phyloP scores from a whole-genome alignment of 2,797 vertebrate species.

The Sternotherus odoratus region DNA sequence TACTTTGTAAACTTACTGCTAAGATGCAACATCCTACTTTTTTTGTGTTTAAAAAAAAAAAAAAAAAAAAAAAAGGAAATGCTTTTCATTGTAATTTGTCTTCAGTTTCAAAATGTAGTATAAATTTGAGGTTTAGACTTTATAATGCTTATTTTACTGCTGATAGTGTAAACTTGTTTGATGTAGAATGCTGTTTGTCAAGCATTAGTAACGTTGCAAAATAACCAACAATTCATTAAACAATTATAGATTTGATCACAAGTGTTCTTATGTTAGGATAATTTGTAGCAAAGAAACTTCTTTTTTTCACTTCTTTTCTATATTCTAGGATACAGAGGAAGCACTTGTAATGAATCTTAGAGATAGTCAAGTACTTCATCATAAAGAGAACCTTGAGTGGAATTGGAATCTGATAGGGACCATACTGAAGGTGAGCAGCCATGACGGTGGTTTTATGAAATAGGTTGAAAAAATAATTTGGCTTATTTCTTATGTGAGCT shows the following conservation, averaged over 20 bases:
- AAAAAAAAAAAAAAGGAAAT: not conserved
- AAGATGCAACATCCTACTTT: not conserved
- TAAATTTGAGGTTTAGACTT: not conserved
- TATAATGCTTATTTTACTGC: not conserved
- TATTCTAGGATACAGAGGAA: slow-evolving; percentile 94
- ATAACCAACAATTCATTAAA: not conserved
- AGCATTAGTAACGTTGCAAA: not conserved
- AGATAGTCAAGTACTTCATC: slow-evolving; percentile 97
- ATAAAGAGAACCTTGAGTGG: slow-evolving; percentile 98
- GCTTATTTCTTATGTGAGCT: not conserved
- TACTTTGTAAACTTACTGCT: not conserved
- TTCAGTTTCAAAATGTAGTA: not conserved
- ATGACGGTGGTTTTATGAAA: not conserved
- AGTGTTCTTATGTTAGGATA: not conserved
- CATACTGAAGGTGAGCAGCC: slow-evolving; percentile 91
- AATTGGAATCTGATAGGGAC: slow-evolving; percentile 98
- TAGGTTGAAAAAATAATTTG: not conserved
- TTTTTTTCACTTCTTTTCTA: slow-evolving; percentile 1
- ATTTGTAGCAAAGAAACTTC: not conserved
- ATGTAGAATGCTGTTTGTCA: slow-evolving; percentile 17
- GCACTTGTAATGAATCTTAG: slow-evolving; percentile 93
- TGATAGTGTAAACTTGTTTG: not conserved
- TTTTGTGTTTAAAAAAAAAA: no score
- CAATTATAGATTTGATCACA: not conserved
- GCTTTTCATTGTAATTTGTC: not conserved